These are phyloP conservation scores for Naso thynnoides DNA, from an alignment of 2,797 vertebrate genomes.

Conservation along the genomic window DNA sequence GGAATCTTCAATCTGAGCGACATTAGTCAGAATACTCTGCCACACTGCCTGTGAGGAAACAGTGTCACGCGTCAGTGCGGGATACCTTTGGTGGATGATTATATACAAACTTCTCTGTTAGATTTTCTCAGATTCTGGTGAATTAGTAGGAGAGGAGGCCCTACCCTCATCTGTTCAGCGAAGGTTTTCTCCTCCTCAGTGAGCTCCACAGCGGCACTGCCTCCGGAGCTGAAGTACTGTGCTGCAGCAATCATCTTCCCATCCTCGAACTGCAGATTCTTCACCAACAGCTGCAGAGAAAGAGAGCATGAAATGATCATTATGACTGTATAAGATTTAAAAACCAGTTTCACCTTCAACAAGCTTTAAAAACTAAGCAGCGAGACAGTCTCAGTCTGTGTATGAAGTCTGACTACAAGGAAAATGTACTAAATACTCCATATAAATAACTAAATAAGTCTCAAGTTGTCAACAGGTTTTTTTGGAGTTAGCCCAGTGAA, in stretches of 20 bases:
- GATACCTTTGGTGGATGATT: background rate
- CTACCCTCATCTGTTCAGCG: slow-evolving; percentile 86
- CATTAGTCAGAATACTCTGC: slow-evolving; percentile 88
- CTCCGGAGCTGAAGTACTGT: slow-evolving; percentile 83
- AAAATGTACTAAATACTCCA: no score
- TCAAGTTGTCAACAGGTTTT: background rate
- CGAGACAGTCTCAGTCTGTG: background rate
- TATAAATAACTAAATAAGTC: no score
- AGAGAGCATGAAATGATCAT: background rate
- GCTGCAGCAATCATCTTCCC: slow-evolving; percentile 91
- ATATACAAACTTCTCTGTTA: background rate
- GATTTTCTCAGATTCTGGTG: background rate
- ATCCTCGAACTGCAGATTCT: slow-evolving; percentile 89
- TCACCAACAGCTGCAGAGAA: slow-evolving; percentile 86
- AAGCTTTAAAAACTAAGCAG: background rate
- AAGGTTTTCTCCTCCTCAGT: slow-evolving; percentile 85
- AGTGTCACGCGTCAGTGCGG: background rate
- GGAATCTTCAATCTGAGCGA: slow-evolving; percentile 83
- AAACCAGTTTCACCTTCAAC: background rate
- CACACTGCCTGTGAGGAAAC: slow-evolving; percentile 82
- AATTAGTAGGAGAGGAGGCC: background rate
- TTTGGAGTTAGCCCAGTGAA: no score
- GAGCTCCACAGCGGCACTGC: slow-evolving; percentile 84
- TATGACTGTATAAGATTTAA: no score
- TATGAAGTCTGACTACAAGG: no score